Evolutionary conservation across 2,888 invertebrate genomes (phyloP).

Genomic region (Agonopterix alstromeriana): DNA sequence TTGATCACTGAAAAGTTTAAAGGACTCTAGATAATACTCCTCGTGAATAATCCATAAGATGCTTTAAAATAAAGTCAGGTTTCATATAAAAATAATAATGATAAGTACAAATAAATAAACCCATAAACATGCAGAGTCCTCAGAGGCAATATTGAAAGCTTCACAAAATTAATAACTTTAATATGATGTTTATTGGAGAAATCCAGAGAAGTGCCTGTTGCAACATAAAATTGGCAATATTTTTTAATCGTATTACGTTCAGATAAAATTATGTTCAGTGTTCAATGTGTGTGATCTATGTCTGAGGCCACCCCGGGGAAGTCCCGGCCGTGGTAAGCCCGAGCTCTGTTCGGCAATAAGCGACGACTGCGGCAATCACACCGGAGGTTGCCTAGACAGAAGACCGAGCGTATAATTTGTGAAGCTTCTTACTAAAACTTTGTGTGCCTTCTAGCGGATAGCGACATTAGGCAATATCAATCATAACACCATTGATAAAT

Average conservation of each 20-base stretch:
- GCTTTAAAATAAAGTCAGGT: slow-evolving; percentile 42
- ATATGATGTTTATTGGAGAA: slow-evolving; percentile 75
- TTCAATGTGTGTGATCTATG: slow-evolving; percentile 34
- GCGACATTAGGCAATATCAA: slow-evolving; percentile 70
- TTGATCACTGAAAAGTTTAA: slow-evolving; percentile 46
- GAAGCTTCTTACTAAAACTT: slow-evolving; percentile 75
- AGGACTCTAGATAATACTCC: slow-evolving; percentile 50
- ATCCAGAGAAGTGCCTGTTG: slow-evolving; percentile 76
- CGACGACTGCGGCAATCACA: background rate
- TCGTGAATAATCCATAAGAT: slow-evolving; percentile 48
- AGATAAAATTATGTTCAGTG: slow-evolving; percentile 55
- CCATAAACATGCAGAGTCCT: slow-evolving; percentile 54
- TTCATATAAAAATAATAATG: slow-evolving; percentile 53
- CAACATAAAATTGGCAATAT: slow-evolving; percentile 75
- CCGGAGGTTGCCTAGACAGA: slow-evolving; percentile 15
- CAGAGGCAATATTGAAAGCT: slow-evolving; percentile 63
- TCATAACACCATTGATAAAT: slow-evolving; percentile 52
- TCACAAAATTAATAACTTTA: slow-evolving; percentile 63
- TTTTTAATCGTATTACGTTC: slow-evolving; percentile 67
- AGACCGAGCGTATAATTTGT: slow-evolving; percentile 48
- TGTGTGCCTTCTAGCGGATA: slow-evolving; percentile 76
- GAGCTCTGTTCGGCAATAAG: slow-evolving; percentile 4
- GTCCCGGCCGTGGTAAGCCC: slow-evolving; percentile 17
- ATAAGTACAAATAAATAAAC: slow-evolving; percentile 56
- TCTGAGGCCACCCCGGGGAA: slow-evolving; percentile 14